Base-by-base conservation (phyloP, 1,140 invertebrate species). In the Maconellicoccus hirsutus region DNA sequence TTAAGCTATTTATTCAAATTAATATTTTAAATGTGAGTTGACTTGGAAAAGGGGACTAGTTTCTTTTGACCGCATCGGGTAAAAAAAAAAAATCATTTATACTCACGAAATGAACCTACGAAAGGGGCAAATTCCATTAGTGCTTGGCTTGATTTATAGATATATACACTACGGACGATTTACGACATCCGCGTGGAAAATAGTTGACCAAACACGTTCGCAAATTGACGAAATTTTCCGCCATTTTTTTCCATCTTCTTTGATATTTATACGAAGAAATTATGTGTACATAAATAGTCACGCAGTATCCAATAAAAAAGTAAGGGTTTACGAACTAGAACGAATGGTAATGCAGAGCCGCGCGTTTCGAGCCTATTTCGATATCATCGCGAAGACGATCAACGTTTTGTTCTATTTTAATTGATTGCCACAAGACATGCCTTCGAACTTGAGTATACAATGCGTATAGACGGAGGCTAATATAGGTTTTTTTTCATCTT, bases 341-440 rank as follows among this genome's bases (percentile, higher is more conserved):
- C 42, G 42, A 52, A 52, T 52, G 42, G n/a, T 16, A 19, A 52
- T 52, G 42, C 42, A 8, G 42, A 16, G 2, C 42, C 12, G 42
- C 42, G 42, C n/a, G 42, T 52, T 52, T 52, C 29, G 29, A 33
- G 29, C 29, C 29, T 33, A 33, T 6, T 33, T 3, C 29, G 42
- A 52, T 52, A 52, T 52, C 3, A 16, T 16, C 6, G n/a, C 42
- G 42, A 52, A 52, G 42, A 52, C 10, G 42, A 52, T 52, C 42
- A 16, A 52, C 10, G 21, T 66, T 66, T 66, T 66, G 61, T 66
- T 66, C 61, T 26, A 66, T 66, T 66, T 66, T 66, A 66, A 66
- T 66, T 66, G 61, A 66, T 66, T 23, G 61, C 61, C 61, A 66
- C 61, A 66, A 66, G 61, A 66, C 61, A 66, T 66, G 61, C 61